Evolutionary conservation across 2,113 vertebrate genomes (phyloP), one percentile per base, ranked within the genome.

Genomic region (Lonchura striata): DNA sequence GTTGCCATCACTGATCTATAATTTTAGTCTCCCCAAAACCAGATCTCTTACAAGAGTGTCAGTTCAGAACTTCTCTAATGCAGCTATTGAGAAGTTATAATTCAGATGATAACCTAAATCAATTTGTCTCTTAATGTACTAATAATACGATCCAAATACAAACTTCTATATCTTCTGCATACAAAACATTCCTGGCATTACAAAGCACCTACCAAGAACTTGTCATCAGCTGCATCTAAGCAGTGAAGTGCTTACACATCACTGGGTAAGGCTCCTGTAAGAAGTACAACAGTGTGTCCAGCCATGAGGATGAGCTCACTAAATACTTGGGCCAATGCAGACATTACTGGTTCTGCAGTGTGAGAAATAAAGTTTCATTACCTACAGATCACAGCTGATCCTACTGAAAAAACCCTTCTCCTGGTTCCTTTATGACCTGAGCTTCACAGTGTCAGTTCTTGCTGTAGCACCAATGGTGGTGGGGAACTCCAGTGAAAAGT

Each of bases 271-370:
- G 63, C 49, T 42, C 49, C 22, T 0, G 0, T 33, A 30, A 75
- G 46, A 72, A 83, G 63, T 1, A 19, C 16, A 61, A 35, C 23
- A 44, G 39, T 0, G 0, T 20, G 44, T 19, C 17, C 77, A 49
- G 0, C 22, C 2, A 2, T 2, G 63, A 83, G 54, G 47, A 70
- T 37, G 57, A 61, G 12, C 20, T 41, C 42, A 35, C 25, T 41
- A 23, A 69, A 57, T 2, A 30, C 39, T 39, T 69, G 42, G 37
- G 42, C 15, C 25, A 50, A 6, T 7, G 28, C 42, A 70, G 52
- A 46, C 30, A 17, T 20, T 8, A 57, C 15, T 46, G 22, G 25
- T 23, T 71, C 56, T 47, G 39, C 7, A 83, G 31, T 18, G 31
- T 10, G 33, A 56, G 24, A 35, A 66, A 63, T 22, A 82, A 53